Evolutionary conservation across 1,140 invertebrate species (phyloP), one percentile per base, ranked within the genome.

Genomic region (Diorhabda carinulata): DNA sequence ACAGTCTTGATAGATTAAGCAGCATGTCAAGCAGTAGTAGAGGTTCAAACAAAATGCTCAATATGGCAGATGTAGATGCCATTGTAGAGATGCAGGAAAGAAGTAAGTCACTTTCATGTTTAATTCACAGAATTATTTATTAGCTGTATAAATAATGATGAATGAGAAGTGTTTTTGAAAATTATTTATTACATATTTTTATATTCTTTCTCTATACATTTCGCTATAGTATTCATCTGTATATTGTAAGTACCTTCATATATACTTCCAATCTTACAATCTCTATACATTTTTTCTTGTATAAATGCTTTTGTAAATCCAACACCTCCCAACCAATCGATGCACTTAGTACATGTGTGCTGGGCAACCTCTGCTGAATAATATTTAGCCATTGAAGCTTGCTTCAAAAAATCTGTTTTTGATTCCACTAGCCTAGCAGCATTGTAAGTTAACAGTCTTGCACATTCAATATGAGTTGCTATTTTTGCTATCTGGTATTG

Each of bases 231-330:
- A 74, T 92, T 96, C 9, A 98, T 81, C 79, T 98, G 96, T 84
- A 99, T 98, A 78, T 98, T 98, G 72, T 92, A 94, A 25, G 97
- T 98, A 70, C 97, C 97, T 84, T 99, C 97, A 81, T 99, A 99
- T 74, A 99, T 98, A 9, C 94, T 90, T 70, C 96, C 96, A 73
- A 98, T 95, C 84, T 98, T 98, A 70, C 89, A 91, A 78, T 99
- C 97, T 73, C 97, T 86, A 82, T 94, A 98, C 83, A 89, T 98
- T 80, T 98, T 98, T 83, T 99, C 97, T 76, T 98, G 91, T 0
- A 96, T 96, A 80, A 94, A 98, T 78, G 98, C 95, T 74, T 91
- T 93, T 0, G 95, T 97, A 81, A 95, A 98, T 41, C 69, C 97
- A 65, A 98, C 95, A 3, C 97, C 97, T 5, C 97, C 97, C 94